Evolutionary conservation across 1,140 invertebrate genomes (phyloP).

Genomic region (Prorops nasuta): DNA sequence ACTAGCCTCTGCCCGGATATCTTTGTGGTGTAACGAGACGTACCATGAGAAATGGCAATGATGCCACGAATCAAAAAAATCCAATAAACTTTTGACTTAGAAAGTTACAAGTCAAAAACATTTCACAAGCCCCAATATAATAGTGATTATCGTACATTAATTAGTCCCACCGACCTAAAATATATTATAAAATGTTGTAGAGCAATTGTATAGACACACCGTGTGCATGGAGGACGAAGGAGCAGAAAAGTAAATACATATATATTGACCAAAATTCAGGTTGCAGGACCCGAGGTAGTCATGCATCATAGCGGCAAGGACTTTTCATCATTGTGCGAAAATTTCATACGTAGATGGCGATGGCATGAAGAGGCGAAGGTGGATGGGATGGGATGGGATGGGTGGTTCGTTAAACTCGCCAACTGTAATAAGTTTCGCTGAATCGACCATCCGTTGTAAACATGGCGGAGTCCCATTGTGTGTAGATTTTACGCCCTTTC

Average conservation of each 20-base stretch:
- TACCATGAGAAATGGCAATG: constrained; percentile 6
- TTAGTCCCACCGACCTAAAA: too few relatives aligned
- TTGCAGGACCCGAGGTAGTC: too few relatives aligned
- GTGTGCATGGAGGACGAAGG: too few relatives aligned
- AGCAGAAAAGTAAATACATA: too few relatives aligned
- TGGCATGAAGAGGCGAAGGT: background rate
- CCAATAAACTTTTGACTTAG: background rate
- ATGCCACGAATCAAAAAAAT: background rate
- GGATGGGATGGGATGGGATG: background rate
- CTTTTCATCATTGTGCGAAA: constrained; percentile 12
- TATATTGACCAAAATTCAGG: too few relatives aligned
- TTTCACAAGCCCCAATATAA: too few relatives aligned
- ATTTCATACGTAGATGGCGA: background rate
- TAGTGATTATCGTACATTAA: too few relatives aligned
- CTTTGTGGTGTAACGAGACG: constrained; percentile 10
- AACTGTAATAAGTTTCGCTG: constrained; percentile 22
- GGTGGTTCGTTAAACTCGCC: constrained; percentile 10
- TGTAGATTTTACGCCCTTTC: constrained; percentile 25
- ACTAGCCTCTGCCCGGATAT: background rate
- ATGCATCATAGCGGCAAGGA: constrained; percentile 1
- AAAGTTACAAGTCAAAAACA: too few relatives aligned
- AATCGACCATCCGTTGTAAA: constrained; percentile 27
- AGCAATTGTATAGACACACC: too few relatives aligned
- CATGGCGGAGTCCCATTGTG: constrained; percentile 5
- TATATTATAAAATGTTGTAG: too few relatives aligned